These are phyloP conservation scores for Anthophora plumipes DNA, from an alignment of 2,888 invertebrate genomes.

Conservation along the genomic window DNA sequence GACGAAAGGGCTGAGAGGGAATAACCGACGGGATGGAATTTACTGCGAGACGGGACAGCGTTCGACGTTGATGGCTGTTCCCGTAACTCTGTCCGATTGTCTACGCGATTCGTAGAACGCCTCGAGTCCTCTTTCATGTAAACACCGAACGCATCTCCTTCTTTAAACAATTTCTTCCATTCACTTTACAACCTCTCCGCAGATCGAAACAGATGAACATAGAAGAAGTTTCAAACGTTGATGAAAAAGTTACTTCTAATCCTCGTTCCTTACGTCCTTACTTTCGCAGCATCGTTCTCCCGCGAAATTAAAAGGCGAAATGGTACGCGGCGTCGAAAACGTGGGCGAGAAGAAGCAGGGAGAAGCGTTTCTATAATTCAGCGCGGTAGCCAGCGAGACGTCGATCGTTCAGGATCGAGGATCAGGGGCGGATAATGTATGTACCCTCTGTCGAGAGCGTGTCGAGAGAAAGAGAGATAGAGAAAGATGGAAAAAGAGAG, in stretches of 20 bases:
- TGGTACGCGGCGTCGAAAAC: slow-evolving; percentile 22
- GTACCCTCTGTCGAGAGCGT: slow-evolving; percentile 78
- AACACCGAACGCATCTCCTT: too few relatives aligned
- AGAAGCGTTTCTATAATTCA: slow-evolving; percentile 82
- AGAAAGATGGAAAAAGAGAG: too few relatives aligned
- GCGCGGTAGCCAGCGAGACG: slow-evolving; percentile 70
- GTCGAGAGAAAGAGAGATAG: slow-evolving; percentile 2
- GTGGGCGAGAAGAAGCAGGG: slow-evolving; percentile 3
- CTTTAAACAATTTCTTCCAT: too few relatives aligned
- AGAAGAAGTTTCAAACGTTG: too few relatives aligned
- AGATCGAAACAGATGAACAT: too few relatives aligned
- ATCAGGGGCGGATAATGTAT: slow-evolving; percentile 83
- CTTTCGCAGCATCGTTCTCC: neutral
- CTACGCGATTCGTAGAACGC: slow-evolving; percentile 18
- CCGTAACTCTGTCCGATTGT: slow-evolving; percentile 1
- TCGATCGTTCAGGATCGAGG: slow-evolving; percentile 72
- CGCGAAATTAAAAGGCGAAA: slow-evolving; percentile 77
- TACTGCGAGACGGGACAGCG: slow-evolving; percentile 25
- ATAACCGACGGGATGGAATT: slow-evolving; percentile 36
- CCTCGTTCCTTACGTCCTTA: neutral
- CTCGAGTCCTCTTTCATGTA: too few relatives aligned
- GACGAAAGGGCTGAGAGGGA: slow-evolving; percentile 52
- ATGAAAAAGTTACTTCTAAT: too few relatives aligned
- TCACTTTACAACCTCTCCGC: too few relatives aligned
- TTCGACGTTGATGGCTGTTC: neutral